A percentile compares a stretch with the other conserved stretches of the same genome.
Evolutionary conservation across 2,113 vertebrate species (phyloP).

Genomic region (Poeciliopsis occidentalis): DNA sequence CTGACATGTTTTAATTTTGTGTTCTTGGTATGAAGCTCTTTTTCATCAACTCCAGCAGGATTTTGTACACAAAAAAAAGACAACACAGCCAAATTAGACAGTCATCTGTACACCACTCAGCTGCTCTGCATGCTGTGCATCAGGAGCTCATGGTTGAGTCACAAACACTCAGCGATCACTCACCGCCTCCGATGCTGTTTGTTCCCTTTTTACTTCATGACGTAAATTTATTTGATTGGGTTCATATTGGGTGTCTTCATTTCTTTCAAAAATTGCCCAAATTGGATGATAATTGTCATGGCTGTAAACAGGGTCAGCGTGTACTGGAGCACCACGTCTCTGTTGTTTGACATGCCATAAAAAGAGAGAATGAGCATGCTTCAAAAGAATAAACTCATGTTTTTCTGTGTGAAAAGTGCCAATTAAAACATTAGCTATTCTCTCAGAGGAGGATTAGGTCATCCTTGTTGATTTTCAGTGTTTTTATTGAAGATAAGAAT

Average conservation of each 20-base stretch:
- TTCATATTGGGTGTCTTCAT: slow-evolving; percentile 17
- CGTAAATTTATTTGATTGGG: slow-evolving; percentile 31
- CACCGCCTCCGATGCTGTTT: slow-evolving; percentile 28
- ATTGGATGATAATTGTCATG: background rate
- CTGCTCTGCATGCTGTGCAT: background rate
- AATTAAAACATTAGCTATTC: too few species aligned
- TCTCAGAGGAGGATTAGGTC: too few species aligned
- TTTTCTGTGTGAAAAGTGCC: too few species aligned
- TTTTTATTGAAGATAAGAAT: too few species aligned
- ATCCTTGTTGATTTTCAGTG: too few species aligned
- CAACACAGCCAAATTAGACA: background rate
- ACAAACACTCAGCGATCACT: slow-evolving; percentile 28
- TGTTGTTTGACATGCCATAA: background rate
- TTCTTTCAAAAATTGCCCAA: slow-evolving; percentile 4
- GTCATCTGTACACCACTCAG: slow-evolving; percentile 13
- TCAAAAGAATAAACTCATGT: too few species aligned
- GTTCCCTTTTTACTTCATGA: slow-evolving; percentile 2
- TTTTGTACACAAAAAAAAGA: background rate
- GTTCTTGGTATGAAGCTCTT: background rate
- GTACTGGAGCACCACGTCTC: background rate
- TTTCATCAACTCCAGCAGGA: background rate
- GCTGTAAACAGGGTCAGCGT: background rate
- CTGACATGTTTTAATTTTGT: background rate
- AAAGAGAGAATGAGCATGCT: background rate
- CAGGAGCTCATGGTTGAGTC: slow-evolving; percentile 41